Percentiles rank a stretch among this genome's conserved stretches.
phyloP scores from a whole-genome alignment of 2,113 vertebrate species.

The Atherinomorus stipes region DNA sequence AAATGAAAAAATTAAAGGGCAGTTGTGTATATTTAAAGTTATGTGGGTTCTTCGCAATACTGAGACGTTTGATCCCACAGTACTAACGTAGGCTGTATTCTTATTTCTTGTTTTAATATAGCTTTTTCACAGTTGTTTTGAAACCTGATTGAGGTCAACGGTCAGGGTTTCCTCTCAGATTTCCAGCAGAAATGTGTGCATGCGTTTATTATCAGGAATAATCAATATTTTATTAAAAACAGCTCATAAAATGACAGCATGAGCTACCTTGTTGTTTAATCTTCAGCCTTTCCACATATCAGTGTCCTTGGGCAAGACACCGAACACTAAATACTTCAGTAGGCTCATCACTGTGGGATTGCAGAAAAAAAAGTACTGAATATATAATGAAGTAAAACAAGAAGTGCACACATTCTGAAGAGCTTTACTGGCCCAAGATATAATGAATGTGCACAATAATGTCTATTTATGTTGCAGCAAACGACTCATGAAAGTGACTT shows the following conservation, averaged over 20 bases:
- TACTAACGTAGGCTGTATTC: not conserved
- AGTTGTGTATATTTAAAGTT: not conserved
- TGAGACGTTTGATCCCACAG: not conserved
- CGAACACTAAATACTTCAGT: no score
- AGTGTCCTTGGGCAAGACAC: no score
- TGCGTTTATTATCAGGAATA: not conserved
- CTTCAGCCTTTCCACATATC: not conserved
- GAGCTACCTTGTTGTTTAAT: not conserved
- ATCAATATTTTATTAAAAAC: not conserved
- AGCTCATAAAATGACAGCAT: not conserved
- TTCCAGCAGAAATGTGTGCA: not conserved
- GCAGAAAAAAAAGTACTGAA: no score
- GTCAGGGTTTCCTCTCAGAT: no score
- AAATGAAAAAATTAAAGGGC: not conserved
- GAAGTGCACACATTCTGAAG: no score
- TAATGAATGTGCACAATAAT: no score
- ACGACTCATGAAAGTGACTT: no score
- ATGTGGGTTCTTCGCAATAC: not conserved
- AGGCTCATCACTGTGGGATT: no score
- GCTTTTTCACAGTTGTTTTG: not conserved
- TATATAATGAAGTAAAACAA: no score
- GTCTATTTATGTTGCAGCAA: no score
- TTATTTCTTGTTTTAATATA: no score
- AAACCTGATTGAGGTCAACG: not conserved
- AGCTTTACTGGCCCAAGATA: no score